Evolutionary conservation across 92 coral and sea anemone genomes (phyloP).

Genomic region (Zoanthus solanderi): DNA sequence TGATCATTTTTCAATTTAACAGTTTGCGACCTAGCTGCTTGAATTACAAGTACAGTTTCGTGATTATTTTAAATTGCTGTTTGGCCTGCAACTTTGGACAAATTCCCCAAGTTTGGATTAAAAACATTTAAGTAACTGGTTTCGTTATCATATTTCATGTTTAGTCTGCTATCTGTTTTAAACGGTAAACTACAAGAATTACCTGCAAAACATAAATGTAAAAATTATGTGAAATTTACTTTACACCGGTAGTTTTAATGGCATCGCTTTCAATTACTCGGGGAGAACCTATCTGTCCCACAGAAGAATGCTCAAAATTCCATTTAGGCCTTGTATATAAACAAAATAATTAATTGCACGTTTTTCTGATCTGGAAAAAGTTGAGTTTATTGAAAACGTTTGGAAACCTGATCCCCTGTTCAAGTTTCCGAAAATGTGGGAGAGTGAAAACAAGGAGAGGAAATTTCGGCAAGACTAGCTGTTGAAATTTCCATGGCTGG

Average conservation of each 20-base stretch:
- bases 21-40: no score
- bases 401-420: conserved; percentile 11
- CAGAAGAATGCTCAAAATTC: neutral
- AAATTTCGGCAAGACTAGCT: conserved; percentile 20
- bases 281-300: neutral
- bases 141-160: no score
- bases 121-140: no score
- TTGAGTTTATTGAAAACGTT: conserved; percentile 23
- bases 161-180: no score
- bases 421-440: conserved; percentile 1
- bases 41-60: no score
- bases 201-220: no score
- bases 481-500: conserved; percentile 3
- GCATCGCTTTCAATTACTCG: neutral
- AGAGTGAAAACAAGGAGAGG: conserved; percentile 22
- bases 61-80: no score
- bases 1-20: no score
- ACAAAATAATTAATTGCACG: neutral
- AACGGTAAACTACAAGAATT: no score
- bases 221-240: neutral
- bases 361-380: conserved; percentile 14
- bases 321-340: neutral
- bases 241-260: neutral
- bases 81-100: no score
- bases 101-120: no score